These are phyloP conservation scores for Mus spicilegus DNA, from an alignment of 2,113 vertebrate genomes.

Conservation along the genomic window DNA sequence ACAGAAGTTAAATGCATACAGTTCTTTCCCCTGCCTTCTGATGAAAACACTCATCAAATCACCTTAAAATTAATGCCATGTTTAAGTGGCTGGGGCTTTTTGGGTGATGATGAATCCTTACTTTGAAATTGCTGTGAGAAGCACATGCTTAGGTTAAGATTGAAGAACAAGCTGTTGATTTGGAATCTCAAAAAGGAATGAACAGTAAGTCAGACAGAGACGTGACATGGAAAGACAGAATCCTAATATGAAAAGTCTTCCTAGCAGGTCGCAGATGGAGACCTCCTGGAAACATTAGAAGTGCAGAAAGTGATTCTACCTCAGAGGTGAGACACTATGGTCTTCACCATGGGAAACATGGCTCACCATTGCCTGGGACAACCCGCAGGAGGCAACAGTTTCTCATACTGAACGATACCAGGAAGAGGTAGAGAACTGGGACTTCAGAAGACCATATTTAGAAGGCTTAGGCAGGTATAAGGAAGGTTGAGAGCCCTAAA, in stretches of 20 bases:
- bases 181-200: background rate
- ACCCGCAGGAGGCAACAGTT: accelerated
- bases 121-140: background rate
- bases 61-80: background rate
- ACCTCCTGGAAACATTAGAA: background rate
- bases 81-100: background rate
- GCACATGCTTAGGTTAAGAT: background rate
- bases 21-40: background rate
- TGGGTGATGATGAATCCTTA: background rate
- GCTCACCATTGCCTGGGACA: background rate
- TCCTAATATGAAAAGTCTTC: accelerated
- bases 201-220: accelerated
- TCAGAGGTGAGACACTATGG: background rate
- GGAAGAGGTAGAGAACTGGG: background rate
- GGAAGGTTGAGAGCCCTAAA: accelerated
- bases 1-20: background rate
- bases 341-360: too few relatives aligned
- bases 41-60: background rate
- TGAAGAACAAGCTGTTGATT: background rate
- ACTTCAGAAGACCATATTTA: background rate
- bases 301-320: background rate
- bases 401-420: background rate
- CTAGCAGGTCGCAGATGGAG: background rate
- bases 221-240: background rate
- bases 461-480: background rate